These are phyloP conservation scores for Cheilosia grossa DNA, from an alignment of 2,888 invertebrate genomes.

Conservation along the genomic window DNA sequence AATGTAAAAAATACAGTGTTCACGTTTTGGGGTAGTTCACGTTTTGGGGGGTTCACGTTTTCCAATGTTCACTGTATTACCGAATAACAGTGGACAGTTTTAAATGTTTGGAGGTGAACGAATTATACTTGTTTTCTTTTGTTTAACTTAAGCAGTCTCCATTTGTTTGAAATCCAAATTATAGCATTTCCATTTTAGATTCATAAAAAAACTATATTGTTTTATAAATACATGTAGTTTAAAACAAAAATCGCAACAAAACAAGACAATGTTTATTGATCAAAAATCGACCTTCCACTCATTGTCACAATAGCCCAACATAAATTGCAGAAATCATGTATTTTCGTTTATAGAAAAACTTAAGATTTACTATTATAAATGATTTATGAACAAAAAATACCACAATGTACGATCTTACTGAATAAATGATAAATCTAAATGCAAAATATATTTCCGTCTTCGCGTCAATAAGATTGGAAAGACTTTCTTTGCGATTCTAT, in stretches of 20 bases:
- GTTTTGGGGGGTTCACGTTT: no score
- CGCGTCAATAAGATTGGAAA: constrained; percentile 24
- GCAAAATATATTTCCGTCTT: constrained; percentile 36
- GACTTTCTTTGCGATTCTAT: neutral
- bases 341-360: neutral
- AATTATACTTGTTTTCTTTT: constrained; percentile 25
- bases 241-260: constrained; percentile 2
- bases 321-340: neutral
- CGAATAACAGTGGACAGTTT: no score
- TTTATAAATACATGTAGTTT: constrained; percentile 3
- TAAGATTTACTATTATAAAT: neutral
- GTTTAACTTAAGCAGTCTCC: constrained; percentile 70
- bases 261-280: neutral
- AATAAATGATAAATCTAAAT: constrained; percentile 48
- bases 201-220: neutral
- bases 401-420: constrained; percentile 5
- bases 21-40: no score
- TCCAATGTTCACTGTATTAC: no score
- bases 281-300: no score
- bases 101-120: no score
- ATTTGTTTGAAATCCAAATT: constrained; percentile 37
- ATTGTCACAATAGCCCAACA: neutral
- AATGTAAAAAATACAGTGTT: no score
- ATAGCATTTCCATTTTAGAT: constrained; percentile 18
- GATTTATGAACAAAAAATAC: constrained; percentile 15